These are phyloP conservation scores for Dolichoris vasculosae DNA, from an alignment of 1,140 invertebrate genomes.

Conservation along the genomic window DNA sequence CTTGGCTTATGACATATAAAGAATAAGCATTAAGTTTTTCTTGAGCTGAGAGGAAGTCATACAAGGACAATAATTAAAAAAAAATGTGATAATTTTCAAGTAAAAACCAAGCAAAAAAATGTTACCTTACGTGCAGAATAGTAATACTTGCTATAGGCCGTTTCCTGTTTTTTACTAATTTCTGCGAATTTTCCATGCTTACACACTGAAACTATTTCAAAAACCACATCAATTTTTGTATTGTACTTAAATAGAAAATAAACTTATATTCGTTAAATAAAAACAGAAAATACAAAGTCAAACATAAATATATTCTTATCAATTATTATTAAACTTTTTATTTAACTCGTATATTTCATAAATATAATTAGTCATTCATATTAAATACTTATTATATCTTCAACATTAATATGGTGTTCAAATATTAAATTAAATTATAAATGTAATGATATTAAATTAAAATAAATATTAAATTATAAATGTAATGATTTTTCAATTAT, in stretches of 20 bases:
- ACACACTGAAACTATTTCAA: background rate
- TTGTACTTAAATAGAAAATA: background rate
- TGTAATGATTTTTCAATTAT: no score
- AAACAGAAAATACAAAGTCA: no score
- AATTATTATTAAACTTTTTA: no score
- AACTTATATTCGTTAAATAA: background rate
- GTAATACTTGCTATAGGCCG: constrained; percentile 56
- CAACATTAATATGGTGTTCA: no score
- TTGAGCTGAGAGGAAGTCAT: constrained; percentile 41
- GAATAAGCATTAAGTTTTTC: constrained; percentile 7
- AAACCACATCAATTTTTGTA: background rate
- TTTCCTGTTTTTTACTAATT: constrained; percentile 49
- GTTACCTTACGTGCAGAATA: constrained; percentile 48
- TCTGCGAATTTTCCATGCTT: background rate
- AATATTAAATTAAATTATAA: no score
- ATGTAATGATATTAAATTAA: no score
- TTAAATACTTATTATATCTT: no score
- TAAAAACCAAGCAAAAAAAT: constrained; percentile 67
- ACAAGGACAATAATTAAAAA: constrained; percentile 64
- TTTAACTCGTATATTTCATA: no score
- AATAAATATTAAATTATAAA: no score
- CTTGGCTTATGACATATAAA: background rate
- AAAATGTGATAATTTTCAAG: constrained; percentile 65
- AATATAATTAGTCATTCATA: no score
- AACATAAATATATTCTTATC: no score